These are phyloP conservation scores for Pteria penguin DNA, from an alignment of 2,888 invertebrate genomes.

Conservation along the genomic window DNA sequence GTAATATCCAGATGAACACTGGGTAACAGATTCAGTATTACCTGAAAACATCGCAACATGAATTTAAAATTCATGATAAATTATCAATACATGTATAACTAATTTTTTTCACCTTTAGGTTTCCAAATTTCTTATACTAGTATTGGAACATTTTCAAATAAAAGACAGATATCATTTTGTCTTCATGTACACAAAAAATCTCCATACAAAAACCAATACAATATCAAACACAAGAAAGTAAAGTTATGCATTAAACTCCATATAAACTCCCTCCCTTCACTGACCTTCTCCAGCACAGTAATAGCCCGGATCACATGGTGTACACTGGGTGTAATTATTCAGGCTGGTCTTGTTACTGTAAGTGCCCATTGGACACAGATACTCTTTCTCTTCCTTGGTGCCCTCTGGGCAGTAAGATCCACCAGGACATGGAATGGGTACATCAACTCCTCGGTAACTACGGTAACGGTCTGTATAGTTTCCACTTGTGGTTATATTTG, in stretches of 20 bases:
- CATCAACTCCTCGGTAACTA: slow-evolving; percentile 74
- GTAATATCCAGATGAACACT: slow-evolving; percentile 71
- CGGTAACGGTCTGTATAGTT: slow-evolving; percentile 73
- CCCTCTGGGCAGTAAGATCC: slow-evolving; percentile 76
- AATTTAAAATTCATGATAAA: too few relatives aligned
- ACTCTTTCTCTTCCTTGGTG: slow-evolving; percentile 68
- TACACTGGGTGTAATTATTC: slow-evolving; percentile 68
- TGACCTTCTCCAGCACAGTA: slow-evolving; percentile 76
- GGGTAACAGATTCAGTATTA: slow-evolving; percentile 70
- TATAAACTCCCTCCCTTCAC: neutral
- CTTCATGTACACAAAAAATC: neutral
- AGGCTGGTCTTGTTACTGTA: slow-evolving; percentile 75
- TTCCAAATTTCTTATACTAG: too few relatives aligned
- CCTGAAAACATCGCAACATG: slow-evolving; percentile 70
- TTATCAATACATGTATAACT: too few relatives aligned
- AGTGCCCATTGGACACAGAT: slow-evolving; percentile 73
- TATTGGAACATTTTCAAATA: too few relatives aligned
- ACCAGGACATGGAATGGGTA: slow-evolving; percentile 72
- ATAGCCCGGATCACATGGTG: slow-evolving; percentile 73
- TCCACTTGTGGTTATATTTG: slow-evolving; percentile 66
- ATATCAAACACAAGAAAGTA: too few relatives aligned
- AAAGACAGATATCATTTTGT: neutral
- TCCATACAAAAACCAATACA: too few relatives aligned
- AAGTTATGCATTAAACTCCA: neutral
- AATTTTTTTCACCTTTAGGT: too few relatives aligned